Percentiles rank a stretch among this genome's conserved stretches.
Conservation (phyloP, 2,113 vertebrate genomes). For the Cyprinus carpio region DNA sequence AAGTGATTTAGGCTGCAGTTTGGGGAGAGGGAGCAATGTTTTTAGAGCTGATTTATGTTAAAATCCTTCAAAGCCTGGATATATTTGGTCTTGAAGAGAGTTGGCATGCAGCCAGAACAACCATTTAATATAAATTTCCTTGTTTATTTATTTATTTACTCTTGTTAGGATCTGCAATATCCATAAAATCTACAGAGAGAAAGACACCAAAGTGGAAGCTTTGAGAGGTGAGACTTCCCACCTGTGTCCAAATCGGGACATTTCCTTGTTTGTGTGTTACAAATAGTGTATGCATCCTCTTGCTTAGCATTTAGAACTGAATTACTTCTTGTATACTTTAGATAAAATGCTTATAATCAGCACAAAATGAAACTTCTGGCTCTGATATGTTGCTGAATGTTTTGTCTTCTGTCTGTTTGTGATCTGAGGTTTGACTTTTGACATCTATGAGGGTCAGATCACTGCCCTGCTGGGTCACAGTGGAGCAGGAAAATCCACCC, state of each 20-base stretch:
- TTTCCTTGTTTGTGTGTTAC: neutral
- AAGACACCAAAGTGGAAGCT: constrained; percentile 86
- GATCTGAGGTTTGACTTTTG: constrained; percentile 86
- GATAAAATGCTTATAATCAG: neutral
- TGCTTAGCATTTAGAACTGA: neutral
- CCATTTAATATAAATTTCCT: constrained; percentile 33
- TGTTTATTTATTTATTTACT: neutral
- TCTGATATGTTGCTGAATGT: neutral
- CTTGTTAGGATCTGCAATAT: constrained; percentile 89
- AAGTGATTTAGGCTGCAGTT: constrained; percentile 16
- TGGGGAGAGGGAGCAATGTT: neutral
- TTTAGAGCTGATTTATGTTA: neutral
- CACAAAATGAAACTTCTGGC: neutral
- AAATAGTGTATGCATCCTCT: neutral
- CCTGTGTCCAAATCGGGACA: neutral
- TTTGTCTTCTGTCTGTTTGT: neutral
- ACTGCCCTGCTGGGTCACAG: constrained; percentile 95
- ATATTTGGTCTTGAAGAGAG: neutral
- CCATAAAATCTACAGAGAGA: constrained; percentile 89
- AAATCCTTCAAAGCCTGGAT: neutral
- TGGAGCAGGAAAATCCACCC: constrained; percentile 92
- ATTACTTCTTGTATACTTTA: neutral
- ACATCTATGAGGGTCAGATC: constrained; percentile 97
- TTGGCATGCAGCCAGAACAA: constrained; percentile 31
- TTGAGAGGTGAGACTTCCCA: constrained; percentile 81